Base-by-base conservation (phyloP, 2,888 invertebrate species). In the Spicauda simplicius region DNA sequence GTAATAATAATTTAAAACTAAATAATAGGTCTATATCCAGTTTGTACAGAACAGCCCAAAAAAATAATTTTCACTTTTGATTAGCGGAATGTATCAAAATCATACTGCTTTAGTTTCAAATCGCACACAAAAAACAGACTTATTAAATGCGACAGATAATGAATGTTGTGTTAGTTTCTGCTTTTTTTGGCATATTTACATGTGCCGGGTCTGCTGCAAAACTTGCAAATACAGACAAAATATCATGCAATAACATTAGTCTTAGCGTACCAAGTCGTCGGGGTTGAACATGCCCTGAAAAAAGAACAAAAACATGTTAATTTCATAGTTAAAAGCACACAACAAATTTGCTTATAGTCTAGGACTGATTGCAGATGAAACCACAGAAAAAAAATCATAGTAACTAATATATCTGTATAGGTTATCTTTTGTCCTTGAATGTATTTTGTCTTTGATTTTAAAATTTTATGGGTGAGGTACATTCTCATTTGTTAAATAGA, bases 221-320 rank as follows among this genome's bases (percentile, higher is more conserved):
- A 69, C 70, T 68, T 68, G 53, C 53, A 54, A 66, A 73, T 70
- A 76, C 80, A 81, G 78, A 82, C 79, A 85, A 81, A 77, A 80
- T 74, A 81, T 80, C 92, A 92, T 93, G 92, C 92, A 88, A 80
- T 80, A 84, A 78, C 54, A 79, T 71, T 78, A 76, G 72, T 75
- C 80, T 90, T 90, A 87, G 88, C 90, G 92, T 89, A 95, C 95
- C 90, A 97, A 94, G 88, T 97, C 97, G 65, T 97, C 97, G 30
- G 97, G 96, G 86, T 96, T 96, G 94, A 97, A 97, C 97, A 97
- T 97, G 78, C 97, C 97, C 97, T 97, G 93, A 41, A 94, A 95
- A 81, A 76, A 80, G 84, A 84, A 80, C 2, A 79, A 41, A 11
- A 14, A 14, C 14, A 14, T 48, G 4, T 48, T 45, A 45, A n/a